Evolutionary conservation across 1,140 invertebrate species (phyloP), one percentile per base, ranked within the genome.

Genomic region (Drosophila burlai): DNA sequence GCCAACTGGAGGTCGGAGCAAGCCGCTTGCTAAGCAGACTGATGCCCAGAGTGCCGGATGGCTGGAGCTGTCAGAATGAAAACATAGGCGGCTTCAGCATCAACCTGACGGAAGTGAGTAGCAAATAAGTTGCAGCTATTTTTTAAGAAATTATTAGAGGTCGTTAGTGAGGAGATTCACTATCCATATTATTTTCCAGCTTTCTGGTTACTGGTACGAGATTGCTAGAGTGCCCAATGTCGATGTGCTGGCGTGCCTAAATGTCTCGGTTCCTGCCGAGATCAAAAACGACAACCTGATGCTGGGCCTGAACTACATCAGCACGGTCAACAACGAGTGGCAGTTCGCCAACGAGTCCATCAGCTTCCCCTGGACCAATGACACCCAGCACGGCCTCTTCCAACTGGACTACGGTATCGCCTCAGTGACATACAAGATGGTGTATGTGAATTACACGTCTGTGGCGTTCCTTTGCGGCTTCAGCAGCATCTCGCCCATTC

Each of bases 191-290:
- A 2, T 21, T 34, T 6, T 5, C 2, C 7, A 84, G 82, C 13
- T 85, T 2, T 55, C 68, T 21, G 82, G 83, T 8, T 47, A 49
- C 10, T 85, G 83, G 83, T 81, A 79, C 34, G 83, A 85, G 38
- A 42, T 49, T 16, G 65, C 43, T 4, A 65, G 82, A 21, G 62
- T 66, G 8, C 83, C 83, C 21, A 65, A 62, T 31, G 29, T 29
- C 10, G 42, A 57, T 31, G 65, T 74, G 0, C 26, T 85, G 24
- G 31, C 46, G 16, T 86, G 83, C 11, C 42, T 86, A 3, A 76
- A 71, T 55, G 76, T 85, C 9, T 69, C 75, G 0, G 69, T 85
- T 7, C 79, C 79, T 10, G 13, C 7, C 0, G 64, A 13, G 16
- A 16, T 47, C 9, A 42, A 24, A 1, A 16, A 65, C 3, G n/a